Evolutionary conservation across 2,888 invertebrate species (phyloP).

Genomic region (Microctonus brassicae): DNA sequence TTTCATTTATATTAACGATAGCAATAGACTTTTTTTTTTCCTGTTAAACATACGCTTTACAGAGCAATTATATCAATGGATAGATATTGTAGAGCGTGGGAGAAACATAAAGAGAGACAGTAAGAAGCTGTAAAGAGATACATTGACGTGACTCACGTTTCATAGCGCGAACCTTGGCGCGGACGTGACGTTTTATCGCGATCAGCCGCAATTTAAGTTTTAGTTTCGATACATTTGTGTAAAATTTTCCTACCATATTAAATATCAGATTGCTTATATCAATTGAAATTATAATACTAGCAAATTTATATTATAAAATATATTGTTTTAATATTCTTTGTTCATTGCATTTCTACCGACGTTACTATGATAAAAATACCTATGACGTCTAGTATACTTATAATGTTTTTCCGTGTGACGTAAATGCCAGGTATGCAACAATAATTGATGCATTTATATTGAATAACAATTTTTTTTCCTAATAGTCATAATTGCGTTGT

Average conservation of each 20-base stretch:
- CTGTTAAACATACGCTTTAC: not conserved
- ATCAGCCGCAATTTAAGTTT: not conserved
- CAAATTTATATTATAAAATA: not conserved
- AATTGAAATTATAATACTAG: not conserved
- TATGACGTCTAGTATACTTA: not conserved
- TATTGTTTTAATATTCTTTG: not conserved
- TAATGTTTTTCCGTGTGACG: conserved; percentile 11
- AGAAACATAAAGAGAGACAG: not conserved
- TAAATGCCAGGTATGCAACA: conserved; percentile 1
- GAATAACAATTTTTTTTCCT: not conserved
- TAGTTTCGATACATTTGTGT: not conserved
- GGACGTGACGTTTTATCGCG: not conserved
- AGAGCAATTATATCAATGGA: not conserved
- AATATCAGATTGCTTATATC: not conserved
- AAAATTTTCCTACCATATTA: not conserved
- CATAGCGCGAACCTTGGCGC: not conserved
- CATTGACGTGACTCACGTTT: not conserved
- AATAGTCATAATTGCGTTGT: not conserved
- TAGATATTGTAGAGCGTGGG: conserved; percentile 3
- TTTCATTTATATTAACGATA: not conserved
- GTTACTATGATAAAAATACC: not conserved
- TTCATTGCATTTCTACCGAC: not conserved
- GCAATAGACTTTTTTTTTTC: not conserved
- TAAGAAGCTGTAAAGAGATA: not conserved
- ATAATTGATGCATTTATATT: not conserved